Conservation (phyloP, 1,140 invertebrate species). For the Bombus ignitus region DNA sequence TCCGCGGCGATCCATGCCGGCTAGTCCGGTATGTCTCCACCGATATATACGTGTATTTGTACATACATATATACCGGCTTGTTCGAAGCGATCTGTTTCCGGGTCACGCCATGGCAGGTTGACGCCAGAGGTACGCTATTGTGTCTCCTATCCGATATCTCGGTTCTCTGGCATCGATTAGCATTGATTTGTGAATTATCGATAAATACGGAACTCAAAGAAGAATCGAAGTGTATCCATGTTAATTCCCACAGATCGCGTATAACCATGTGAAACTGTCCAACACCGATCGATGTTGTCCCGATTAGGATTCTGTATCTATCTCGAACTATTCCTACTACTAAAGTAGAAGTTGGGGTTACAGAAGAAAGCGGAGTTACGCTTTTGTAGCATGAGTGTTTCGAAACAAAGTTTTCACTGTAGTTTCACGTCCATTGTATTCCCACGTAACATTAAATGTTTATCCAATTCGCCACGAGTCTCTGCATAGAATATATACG, state of each 20-base stretch:
- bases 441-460: conserved; percentile 35
- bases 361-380: neutral
- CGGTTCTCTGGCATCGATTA: conserved; percentile 72
- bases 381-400: conserved; percentile 6
- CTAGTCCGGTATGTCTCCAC: conserved; percentile 45
- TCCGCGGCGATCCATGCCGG: conserved; percentile 65
- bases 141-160: conserved; percentile 59
- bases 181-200: conserved; percentile 74
- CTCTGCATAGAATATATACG: neutral
- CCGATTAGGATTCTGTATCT: neutral
- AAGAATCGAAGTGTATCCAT: neutral
- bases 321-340: neutral
- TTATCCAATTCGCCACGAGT: conserved; percentile 15
- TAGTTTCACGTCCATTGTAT: conserved; percentile 2
- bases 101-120: conserved; percentile 75
- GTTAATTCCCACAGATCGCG: conserved; percentile 30
- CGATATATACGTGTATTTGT: conserved; percentile 50
- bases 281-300: neutral
- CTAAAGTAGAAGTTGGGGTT: neutral
- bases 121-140: conserved; percentile 62
- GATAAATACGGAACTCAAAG: conserved; percentile 35
- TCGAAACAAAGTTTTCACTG: conserved; percentile 22
- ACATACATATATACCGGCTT: conserved; percentile 43
- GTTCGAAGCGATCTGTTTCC: conserved; percentile 67
- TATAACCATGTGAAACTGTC: conserved; percentile 1